A percentile compares a stretch with the other conserved stretches of the same genome.
Conservation (phyloP, 2,888 invertebrate genomes). For the Philonicus albiceps region DNA sequence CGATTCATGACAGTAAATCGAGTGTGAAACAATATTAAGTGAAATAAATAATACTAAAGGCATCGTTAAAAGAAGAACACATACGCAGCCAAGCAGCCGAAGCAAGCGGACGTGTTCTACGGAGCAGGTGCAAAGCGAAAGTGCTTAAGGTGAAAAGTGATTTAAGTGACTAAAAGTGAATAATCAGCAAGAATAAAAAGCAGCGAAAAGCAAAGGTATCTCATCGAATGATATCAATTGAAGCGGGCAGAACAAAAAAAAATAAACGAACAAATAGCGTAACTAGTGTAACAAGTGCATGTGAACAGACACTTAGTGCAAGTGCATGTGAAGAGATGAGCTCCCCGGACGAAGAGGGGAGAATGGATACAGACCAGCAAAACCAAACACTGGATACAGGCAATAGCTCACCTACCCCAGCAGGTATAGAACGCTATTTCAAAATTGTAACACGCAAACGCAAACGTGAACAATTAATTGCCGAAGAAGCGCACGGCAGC, state of each 20-base stretch:
- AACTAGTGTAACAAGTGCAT: not conserved
- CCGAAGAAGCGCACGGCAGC: not conserved
- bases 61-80: too few species aligned
- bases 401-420: not conserved
- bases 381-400: not conserved
- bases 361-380: not conserved
- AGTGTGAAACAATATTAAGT: too few species aligned
- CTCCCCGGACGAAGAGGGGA: slow-evolving; percentile 1
- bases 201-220: not conserved
- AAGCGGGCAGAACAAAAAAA: not conserved
- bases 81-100: not conserved
- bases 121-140: not conserved
- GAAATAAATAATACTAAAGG: too few species aligned
- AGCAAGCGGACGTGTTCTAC: not conserved
- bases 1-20: too few species aligned
- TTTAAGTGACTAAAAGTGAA: not conserved
- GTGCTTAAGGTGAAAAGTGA: not conserved
- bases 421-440: not conserved
- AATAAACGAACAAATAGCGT: not conserved
- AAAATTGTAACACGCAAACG: not conserved
- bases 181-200: not conserved
- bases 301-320: not conserved
- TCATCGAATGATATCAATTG: not conserved
- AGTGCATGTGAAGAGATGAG: not conserved
- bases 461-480: not conserved